Base-by-base conservation (phyloP, 1,140 invertebrate genomes). In the Penaeus indicus region DNA sequence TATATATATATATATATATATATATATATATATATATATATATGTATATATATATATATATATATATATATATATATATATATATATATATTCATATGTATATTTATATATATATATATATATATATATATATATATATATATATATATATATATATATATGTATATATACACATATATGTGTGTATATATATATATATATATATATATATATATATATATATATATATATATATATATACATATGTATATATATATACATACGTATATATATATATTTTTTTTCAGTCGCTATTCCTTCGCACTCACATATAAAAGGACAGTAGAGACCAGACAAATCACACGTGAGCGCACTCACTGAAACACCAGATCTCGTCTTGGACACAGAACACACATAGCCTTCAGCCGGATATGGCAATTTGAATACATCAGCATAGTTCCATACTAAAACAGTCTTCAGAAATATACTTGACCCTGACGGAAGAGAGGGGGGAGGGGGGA, bases 1-100 rank as follows among this genome's bases (percentile, higher is more conserved):
- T 25, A n/a, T 72, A 72, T n/a, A n/a, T 72, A 72, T 72, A 69
- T 69, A 69, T 69, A 69, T 69, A 69, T 69, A 69, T 69, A 69
- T 69, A 7, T 69, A 69, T 21, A 69, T 27, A 11, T 16, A 69
- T 69, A 69, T 69, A 16, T 11, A 21, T 69, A 3, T 69, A 22
- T 69, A 21, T 69, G 27, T 69, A 69, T 22, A 69, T 22, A 69
- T 69, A 69, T 0, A n/a, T 69, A 69, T 19, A 69, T 21, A 69
- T 27, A 69, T 69, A 67, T 69, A 69, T 22, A 69, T 22, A 69
- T 69, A 69, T 0, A n/a, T 69, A 69, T 19, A 69, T 21, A 69
- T 27, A 69, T 69, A 69, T 69, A 69, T 69, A 69, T 69, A 69
- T 69, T 3, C 13, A 69, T 69, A 69, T 69, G 22, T 69, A 22